Percentiles rank a stretch among this genome's conserved stretches.
Conservation (phyloP, 2,113 vertebrate species). For the Sapayoa aenigma region DNA sequence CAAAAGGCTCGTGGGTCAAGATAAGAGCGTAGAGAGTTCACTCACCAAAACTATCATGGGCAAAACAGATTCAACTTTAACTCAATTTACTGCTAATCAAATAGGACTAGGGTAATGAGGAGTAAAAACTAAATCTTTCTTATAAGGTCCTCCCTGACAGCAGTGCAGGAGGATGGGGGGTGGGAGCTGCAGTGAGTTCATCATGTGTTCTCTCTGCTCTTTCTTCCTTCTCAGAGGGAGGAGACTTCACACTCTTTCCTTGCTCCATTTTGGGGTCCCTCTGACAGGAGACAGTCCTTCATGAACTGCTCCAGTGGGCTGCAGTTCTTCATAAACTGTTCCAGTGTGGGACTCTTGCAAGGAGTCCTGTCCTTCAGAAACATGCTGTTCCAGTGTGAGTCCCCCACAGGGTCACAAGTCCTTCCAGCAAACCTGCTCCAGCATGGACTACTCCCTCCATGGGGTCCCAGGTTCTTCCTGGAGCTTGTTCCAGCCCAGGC, state of each 20-base stretch:
- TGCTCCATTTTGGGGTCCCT: not conserved
- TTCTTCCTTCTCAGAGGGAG: not conserved
- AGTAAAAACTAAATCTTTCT: not conserved
- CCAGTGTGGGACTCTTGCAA: not conserved
- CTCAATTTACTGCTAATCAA: not conserved
- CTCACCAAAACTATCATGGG: not conserved
- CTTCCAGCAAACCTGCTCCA: too few species aligned
- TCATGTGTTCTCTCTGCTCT: not conserved
- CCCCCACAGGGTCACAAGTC: not conserved
- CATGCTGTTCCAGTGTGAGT: not conserved
- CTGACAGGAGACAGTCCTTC: not conserved
- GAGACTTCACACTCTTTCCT: not conserved
- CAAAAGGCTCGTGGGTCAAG: accelerated
- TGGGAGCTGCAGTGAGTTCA: not conserved
- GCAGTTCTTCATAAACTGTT: not conserved
- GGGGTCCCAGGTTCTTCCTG: not conserved
- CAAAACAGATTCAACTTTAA: not conserved
- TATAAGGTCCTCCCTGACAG: not conserved
- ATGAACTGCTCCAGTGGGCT: not conserved
- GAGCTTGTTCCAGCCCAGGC: not conserved
- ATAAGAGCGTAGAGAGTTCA: not conserved
- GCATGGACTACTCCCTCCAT: too few species aligned
- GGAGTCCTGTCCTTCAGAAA: not conserved
- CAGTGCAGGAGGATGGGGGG: too few species aligned
- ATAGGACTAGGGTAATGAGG: not conserved